Evolutionary conservation across 1,140 invertebrate genomes (phyloP).

Genomic region (Eumaeus atala): DNA sequence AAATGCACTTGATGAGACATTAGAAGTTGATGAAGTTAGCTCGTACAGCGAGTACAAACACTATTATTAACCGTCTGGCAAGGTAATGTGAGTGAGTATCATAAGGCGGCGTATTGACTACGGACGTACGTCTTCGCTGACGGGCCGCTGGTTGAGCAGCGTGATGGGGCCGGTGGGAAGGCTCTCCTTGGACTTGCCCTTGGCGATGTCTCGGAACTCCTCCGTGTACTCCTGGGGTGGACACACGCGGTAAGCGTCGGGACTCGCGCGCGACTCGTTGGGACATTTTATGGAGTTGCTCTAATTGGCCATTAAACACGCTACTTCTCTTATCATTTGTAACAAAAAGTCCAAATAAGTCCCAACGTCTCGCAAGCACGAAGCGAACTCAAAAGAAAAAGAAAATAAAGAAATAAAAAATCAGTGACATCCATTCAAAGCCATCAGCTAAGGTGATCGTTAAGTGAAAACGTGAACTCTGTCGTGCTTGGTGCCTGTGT

Average conservation of each 20-base stretch:
- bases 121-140: slow-evolving; percentile 95
- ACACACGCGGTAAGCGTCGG: slow-evolving; percentile 42
- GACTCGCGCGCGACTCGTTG: slow-evolving; percentile 27
- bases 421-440: slow-evolving; percentile 51
- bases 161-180: slow-evolving; percentile 93
- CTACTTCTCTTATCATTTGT: too few relatives aligned
- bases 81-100: slow-evolving; percentile 27
- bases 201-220: slow-evolving; percentile 96
- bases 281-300: slow-evolving; percentile 19
- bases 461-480: slow-evolving; percentile 26
- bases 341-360: too few relatives aligned
- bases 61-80: too few relatives aligned
- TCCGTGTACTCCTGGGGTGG: slow-evolving; percentile 92
- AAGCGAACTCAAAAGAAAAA: slow-evolving; percentile 49
- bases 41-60: too few relatives aligned
- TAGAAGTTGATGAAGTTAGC: too few relatives aligned
- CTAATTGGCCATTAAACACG: too few relatives aligned
- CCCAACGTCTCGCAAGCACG: slow-evolving; percentile 41
- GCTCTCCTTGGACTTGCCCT: slow-evolving; percentile 93
- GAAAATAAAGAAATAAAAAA: slow-evolving; percentile 40
- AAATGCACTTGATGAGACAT: too few relatives aligned
- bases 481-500: not conserved
- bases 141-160: slow-evolving; percentile 95
- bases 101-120: too few relatives aligned
- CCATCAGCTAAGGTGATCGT: slow-evolving; percentile 46